These are phyloP conservation scores for Botrylloides violaceus DNA, from an alignment of 23 tunicate species.

Conservation along the genomic window DNA sequence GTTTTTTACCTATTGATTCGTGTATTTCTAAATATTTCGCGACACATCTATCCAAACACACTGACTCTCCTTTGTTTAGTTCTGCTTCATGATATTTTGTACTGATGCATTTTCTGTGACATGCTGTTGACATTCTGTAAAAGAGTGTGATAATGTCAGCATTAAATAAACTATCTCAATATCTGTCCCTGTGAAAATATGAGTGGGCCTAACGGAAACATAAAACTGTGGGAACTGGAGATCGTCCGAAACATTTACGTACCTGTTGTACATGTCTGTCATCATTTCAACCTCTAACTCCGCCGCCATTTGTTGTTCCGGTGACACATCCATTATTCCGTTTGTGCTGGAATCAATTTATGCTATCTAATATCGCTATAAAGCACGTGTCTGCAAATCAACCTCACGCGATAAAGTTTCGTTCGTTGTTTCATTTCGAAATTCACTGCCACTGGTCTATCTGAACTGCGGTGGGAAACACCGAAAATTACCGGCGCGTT, in stretches of 20 bases:
- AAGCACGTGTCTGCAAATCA: too few relatives aligned
- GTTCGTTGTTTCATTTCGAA: too few relatives aligned
- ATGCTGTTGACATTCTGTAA: conserved; percentile 68
- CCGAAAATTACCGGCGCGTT: too few relatives aligned
- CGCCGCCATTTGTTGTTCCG: conserved; percentile 87
- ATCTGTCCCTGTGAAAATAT: not conserved
- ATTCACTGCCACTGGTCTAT: too few relatives aligned
- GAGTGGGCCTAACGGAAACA: too few relatives aligned
- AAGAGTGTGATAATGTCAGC: not conserved
- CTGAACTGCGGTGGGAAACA: too few relatives aligned
- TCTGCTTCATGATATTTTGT: conserved; percentile 54
- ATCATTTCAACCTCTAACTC: conserved; percentile 98
- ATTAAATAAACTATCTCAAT: not conserved
- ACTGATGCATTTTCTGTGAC: conserved; percentile 93
- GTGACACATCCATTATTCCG: conserved; percentile 73
- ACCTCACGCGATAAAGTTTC: too few relatives aligned
- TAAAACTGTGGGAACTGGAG: not conserved
- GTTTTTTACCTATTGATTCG: conserved; percentile 85
- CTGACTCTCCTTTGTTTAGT: conserved; percentile 79
- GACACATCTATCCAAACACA: conserved; percentile 87
- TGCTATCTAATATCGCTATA: too few relatives aligned
- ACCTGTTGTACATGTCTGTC: conserved; percentile 99
- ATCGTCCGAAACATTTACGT: not conserved
- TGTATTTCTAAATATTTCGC: conserved; percentile 95
- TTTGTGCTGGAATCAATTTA: too few relatives aligned